Evolutionary conservation across 1,140 invertebrate species (phyloP).

Genomic region (Ceratosolen solmsi): DNA sequence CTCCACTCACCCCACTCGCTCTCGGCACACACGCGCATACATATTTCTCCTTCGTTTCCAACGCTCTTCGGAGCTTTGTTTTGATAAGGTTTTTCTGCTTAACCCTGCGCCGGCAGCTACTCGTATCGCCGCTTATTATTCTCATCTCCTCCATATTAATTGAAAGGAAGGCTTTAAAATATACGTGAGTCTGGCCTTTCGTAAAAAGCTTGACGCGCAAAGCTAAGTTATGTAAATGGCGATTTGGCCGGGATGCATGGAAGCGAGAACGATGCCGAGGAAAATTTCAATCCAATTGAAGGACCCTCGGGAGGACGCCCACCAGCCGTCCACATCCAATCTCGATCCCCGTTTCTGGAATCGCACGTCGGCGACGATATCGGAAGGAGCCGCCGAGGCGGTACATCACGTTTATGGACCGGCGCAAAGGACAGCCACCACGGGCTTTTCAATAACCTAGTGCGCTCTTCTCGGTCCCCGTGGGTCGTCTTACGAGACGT

Average conservation of each 20-base stretch:
- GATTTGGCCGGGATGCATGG: slow-evolving; percentile 23
- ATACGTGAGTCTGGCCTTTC: neutral
- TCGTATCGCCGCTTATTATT: neutral
- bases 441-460: slow-evolving; percentile 49
- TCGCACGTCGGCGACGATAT: slow-evolving; percentile 23
- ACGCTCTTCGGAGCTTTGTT: slow-evolving; percentile 25
- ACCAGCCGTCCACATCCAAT: slow-evolving; percentile 38
- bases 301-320: slow-evolving; percentile 21
- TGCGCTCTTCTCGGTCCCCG: neutral
- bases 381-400: slow-evolving; percentile 17
- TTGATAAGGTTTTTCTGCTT: slow-evolving; percentile 55
- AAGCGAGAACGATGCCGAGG: slow-evolving; percentile 4
- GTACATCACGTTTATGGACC: slow-evolving; percentile 47
- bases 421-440: slow-evolving; percentile 39
- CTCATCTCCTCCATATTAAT: neutral
- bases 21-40: neutral
- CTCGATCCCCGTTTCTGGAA: slow-evolving; percentile 35
- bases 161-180: neutral
- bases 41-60: neutral
- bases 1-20: neutral
- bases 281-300: slow-evolving; percentile 44
- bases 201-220: neutral
- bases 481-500: slow-evolving; percentile 37
- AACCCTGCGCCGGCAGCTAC: neutral
- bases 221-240: slow-evolving; percentile 44